A percentile compares a stretch with the other conserved stretches of the same genome.
Conservation (phyloP, 2,113 vertebrate genomes). For the Gobiocypris rarus region DNA sequence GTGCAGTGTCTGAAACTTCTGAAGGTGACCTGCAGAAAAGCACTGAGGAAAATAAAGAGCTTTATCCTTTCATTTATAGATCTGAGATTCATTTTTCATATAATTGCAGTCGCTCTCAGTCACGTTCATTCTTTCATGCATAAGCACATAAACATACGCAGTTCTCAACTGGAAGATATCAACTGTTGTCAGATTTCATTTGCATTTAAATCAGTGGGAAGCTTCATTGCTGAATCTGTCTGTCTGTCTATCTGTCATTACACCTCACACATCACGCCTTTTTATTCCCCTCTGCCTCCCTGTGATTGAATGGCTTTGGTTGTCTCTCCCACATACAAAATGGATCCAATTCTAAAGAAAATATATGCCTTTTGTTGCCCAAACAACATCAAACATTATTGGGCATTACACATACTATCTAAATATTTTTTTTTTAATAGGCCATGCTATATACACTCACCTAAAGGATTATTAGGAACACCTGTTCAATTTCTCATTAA, state of each 20-base stretch:
- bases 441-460: not conserved
- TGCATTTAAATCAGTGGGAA: constrained; percentile 50
- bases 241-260: constrained; percentile 21
- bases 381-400: not conserved
- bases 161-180: constrained; percentile 17
- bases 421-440: not conserved
- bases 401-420: not conserved
- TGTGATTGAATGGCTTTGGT: not conserved
- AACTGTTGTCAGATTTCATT: constrained; percentile 48
- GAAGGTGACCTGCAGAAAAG: constrained; percentile 20
- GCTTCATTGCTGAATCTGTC: constrained; percentile 21
- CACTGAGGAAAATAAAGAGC: not conserved
- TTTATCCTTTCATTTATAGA: constrained; percentile 16
- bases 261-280: not conserved
- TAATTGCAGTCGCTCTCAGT: constrained; percentile 25
- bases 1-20: not conserved
- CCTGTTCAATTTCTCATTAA: too few species aligned
- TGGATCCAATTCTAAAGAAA: not conserved
- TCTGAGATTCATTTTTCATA: constrained; percentile 1
- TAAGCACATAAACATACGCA: not conserved
- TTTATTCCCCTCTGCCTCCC: not conserved
- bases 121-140: constrained; percentile 2
- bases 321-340: constrained; percentile 1
- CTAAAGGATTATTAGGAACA: too few species aligned
- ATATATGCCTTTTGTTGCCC: not conserved